Conservation (phyloP, 1,140 invertebrate genomes). For the Cecropterus lyciades region DNA sequence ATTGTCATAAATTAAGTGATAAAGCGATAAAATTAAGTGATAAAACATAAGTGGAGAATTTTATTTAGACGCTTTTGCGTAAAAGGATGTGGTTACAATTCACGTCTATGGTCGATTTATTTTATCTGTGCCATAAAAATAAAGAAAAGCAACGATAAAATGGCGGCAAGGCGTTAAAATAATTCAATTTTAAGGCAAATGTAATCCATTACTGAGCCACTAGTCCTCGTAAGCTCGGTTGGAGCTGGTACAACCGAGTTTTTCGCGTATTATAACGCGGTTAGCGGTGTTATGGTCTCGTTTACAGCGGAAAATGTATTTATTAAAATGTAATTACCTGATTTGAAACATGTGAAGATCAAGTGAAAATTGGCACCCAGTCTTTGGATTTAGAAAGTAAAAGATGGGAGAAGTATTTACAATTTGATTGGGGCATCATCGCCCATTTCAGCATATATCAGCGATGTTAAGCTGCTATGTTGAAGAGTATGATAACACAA, state of each 20-base stretch:
- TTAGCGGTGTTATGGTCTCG: not conserved
- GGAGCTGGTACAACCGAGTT: conserved; percentile 11
- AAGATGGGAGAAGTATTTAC: no score
- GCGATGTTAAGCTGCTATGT: no score
- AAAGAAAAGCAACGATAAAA: conserved; percentile 12
- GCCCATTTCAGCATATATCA: no score
- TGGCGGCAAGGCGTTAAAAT: conserved; percentile 7
- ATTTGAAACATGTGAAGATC: no score
- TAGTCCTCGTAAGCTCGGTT: conserved; percentile 18
- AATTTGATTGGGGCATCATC: no score
- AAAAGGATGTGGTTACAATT: not conserved
- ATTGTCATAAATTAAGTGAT: no score
- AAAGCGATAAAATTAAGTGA: no score
- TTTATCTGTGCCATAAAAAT: conserved; percentile 10
- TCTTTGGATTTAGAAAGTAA: no score
- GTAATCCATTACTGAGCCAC: conserved; percentile 27
- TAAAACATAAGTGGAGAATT: no score
- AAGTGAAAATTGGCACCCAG: no score
- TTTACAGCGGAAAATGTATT: not conserved
- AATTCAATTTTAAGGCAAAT: conserved; percentile 31
- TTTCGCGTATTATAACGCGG: conserved; percentile 19
- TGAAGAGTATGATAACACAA: no score
- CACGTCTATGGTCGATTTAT: not conserved
- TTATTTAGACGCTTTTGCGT: no score
- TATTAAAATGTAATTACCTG: not conserved